A percentile compares a stretch with the other conserved stretches of the same genome.
Evolutionary conservation across 2,113 vertebrate genomes (phyloP).

Genomic region (Chionodraco myersi): DNA sequence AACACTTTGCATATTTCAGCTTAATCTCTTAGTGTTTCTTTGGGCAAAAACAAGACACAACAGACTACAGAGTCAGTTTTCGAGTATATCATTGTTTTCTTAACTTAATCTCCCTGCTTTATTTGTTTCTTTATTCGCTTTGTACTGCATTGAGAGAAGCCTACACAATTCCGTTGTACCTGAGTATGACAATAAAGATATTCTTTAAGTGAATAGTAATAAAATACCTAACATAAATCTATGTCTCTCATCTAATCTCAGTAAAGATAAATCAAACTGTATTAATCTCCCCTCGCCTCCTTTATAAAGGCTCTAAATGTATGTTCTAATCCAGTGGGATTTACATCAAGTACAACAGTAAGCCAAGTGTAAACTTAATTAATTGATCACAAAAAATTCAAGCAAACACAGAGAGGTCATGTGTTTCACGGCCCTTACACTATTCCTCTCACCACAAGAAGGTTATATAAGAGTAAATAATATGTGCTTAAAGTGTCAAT

Average conservation of each 20-base stretch:
- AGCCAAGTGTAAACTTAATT: not conserved
- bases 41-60: not conserved
- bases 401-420: not conserved
- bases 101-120: no score
- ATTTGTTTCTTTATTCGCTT: no score
- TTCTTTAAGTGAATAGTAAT: not conserved
- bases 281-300: not conserved
- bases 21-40: not conserved
- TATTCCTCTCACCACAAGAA: no score
- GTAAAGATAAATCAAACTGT: not conserved
- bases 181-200: no score
- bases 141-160: no score
- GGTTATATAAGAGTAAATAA: not conserved
- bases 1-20: not conserved
- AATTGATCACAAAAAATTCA: not conserved
- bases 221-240: not conserved
- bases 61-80: not conserved
- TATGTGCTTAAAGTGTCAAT: not conserved
- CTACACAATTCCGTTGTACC: no score
- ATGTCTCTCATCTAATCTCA: not conserved
- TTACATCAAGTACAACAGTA: slow-evolving; percentile 8
- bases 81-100: not conserved
- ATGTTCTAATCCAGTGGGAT: not conserved
- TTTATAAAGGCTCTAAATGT: not conserved
- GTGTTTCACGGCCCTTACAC: not conserved